Base-by-base conservation (phyloP, 2,888 invertebrate genomes). In the Drosophila dives region DNA sequence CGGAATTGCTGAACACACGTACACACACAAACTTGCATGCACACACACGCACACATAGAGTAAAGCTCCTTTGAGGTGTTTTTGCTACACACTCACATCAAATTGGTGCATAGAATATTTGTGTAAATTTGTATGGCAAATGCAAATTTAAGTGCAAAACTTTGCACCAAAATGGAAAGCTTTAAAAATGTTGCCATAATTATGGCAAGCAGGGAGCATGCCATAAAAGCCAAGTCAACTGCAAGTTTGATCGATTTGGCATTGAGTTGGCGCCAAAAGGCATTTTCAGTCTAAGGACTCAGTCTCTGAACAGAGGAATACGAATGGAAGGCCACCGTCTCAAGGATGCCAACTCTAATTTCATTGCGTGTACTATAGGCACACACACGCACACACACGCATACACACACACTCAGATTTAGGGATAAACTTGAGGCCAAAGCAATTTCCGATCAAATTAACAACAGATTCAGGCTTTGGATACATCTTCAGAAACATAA, bases 221-320 rank as follows among this genome's bases (percentile, higher is more conserved):
- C 38, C n/a, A 34, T 42, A 49, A 59, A 63, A 65, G 67, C 67
- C 60, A 69, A 71, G 58, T 67, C 77, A 56, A 64, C 61, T 64
- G 75, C 68, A 85, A 80, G 85, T 88, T 85, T 88, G 86, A 88
- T 85, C 88, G 85, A 85, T 85, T 86, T 66, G 81, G 51, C 85
- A 76, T 74, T 85, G 78, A 60, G 51, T 55, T 33, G 11, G 7
- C 20, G 51, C 51, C 33, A 56, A 45, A 60, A 64, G 34, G 48
- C 61, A 42, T 12, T 26, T 51, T 61, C 50, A 63, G 36, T 29
- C 40, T 45, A 23, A 32, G 48, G 48, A 67, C 67, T 67, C 45
- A 23, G 45, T 65, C 64, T 77, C 75, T 70, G 71, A 75, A 60
- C 76, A 65, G 20, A 63, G 77, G 64, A 70, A 70, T 75, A 62